phyloP scores from a whole-genome alignment of 2,113 vertebrate species.

The Cebidichthys violaceus region DNA sequence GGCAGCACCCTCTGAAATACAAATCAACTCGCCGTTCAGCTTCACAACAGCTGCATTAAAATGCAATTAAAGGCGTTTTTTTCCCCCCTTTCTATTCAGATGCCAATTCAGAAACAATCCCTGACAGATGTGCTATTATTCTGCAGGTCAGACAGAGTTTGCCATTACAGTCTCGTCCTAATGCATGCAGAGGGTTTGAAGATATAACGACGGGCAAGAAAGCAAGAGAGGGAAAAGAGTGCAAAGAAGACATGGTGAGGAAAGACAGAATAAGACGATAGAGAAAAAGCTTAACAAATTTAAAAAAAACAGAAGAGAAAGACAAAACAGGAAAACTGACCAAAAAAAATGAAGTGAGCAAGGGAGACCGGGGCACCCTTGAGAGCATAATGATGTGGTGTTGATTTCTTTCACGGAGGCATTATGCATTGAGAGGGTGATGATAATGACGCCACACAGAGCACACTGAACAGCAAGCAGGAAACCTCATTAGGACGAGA shows the following conservation, averaged over 20 bases:
- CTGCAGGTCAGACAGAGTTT: conserved; percentile 55
- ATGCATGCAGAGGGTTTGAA: conserved; percentile 48
- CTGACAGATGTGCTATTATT: conserved; percentile 44
- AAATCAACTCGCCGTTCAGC: conserved; percentile 67
- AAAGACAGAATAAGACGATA: background rate
- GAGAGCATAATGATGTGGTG: conserved; percentile 71
- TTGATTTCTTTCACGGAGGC: conserved; percentile 71
- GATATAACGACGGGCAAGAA: conserved; percentile 34
- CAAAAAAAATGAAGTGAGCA: conserved; percentile 16
- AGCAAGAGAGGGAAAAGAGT: background rate
- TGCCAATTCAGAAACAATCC: conserved; percentile 46
- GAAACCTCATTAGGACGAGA: conserved; percentile 74
- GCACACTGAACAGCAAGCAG: conserved; percentile 52
- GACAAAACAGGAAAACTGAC: conserved; percentile 17
- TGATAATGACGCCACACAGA: conserved; percentile 73
- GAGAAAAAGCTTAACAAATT: background rate
- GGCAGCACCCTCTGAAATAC: conserved; percentile 50
- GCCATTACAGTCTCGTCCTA: conserved; percentile 35
- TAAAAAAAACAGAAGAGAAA: conserved; percentile 13
- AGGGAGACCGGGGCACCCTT: conserved; percentile 27
- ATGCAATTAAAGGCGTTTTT: conserved; percentile 63
- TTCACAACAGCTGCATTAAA: conserved; percentile 70
- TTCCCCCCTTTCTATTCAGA: conserved; percentile 15
- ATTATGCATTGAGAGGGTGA: conserved; percentile 69
- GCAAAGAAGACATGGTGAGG: conserved; percentile 34